Conservation (phyloP, 1,140 invertebrate genomes). For the Ceratina calcarata region DNA sequence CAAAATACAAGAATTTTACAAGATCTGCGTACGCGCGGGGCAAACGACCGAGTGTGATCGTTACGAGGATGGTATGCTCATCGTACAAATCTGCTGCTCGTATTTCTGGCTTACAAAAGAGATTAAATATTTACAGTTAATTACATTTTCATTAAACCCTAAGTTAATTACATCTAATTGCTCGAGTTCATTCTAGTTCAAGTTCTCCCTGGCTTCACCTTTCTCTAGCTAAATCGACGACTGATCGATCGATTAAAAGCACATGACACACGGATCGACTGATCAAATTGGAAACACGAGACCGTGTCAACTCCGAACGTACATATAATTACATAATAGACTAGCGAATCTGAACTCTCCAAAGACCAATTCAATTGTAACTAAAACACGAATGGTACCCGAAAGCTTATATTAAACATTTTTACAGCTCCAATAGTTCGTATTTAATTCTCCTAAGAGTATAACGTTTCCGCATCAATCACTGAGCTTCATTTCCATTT, state of each 20-base stretch:
- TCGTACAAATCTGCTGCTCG: slow-evolving; percentile 24
- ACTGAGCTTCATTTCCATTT: too few species aligned
- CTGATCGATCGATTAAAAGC: neutral
- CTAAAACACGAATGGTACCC: neutral
- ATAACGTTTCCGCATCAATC: neutral
- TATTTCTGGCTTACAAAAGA: neutral
- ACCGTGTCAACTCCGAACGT: neutral
- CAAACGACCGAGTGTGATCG: slow-evolving; percentile 13
- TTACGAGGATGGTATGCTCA: slow-evolving; percentile 13
- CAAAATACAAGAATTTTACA: slow-evolving; percentile 47
- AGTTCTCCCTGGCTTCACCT: slow-evolving; percentile 5
- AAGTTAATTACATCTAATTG: slow-evolving; percentile 9
- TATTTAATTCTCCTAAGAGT: neutral
- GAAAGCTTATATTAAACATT: slow-evolving; percentile 18
- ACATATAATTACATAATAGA: neutral
- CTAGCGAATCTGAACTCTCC: slow-evolving; percentile 13
- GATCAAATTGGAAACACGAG: neutral
- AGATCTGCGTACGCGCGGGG: slow-evolving; percentile 28
- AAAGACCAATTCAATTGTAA: neutral
- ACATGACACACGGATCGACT: neutral
- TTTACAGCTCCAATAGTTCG: neutral
- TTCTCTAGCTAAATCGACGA: neutral
- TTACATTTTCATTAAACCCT: slow-evolving; percentile 40
- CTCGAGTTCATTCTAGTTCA: slow-evolving; percentile 9
- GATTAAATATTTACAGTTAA: slow-evolving; percentile 42